Conservation (phyloP, 2,888 invertebrate genomes). For the Apodemia zela region DNA sequence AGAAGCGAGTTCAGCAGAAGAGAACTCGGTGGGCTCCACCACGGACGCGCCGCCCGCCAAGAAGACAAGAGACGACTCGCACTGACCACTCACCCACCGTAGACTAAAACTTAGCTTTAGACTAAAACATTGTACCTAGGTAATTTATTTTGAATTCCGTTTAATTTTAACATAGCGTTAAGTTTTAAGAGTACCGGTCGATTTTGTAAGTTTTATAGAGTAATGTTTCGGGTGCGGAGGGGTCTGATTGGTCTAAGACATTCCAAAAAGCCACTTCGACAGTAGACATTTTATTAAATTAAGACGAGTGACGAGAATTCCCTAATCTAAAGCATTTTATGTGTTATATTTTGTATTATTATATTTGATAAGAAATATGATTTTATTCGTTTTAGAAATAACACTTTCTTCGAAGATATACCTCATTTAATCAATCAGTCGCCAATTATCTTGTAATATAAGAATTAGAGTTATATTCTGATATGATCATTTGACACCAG, state of each 20-base stretch:
- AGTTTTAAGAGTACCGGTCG: constrained; percentile 75
- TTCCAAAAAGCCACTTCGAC: neutral
- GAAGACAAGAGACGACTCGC: constrained; percentile 67
- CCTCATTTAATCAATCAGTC: too few relatives aligned
- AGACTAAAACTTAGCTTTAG: constrained; percentile 78
- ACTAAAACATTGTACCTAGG: constrained; percentile 81
- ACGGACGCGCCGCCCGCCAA: constrained; percentile 62
- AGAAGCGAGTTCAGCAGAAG: constrained; percentile 76
- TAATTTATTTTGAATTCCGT: constrained; percentile 82
- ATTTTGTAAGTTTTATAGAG: constrained; percentile 81
- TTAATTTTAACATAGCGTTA: constrained; percentile 78
- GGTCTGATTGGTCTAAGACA: constrained; percentile 49
- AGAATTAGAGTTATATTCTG: too few relatives aligned
- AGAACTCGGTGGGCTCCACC: constrained; percentile 74
- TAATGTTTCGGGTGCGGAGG: constrained; percentile 62
- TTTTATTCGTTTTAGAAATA: too few relatives aligned
- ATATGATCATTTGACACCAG: too few relatives aligned
- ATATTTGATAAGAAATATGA: too few relatives aligned
- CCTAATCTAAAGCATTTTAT: too few relatives aligned
- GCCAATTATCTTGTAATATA: too few relatives aligned
- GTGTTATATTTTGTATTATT: too few relatives aligned
- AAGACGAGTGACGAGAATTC: neutral
- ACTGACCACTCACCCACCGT: constrained; percentile 68
- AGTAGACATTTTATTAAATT: neutral
- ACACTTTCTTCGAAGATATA: too few relatives aligned